These are phyloP conservation scores for Physella acuta DNA, from an alignment of 1,140 invertebrate species.

Conservation along the genomic window DNA sequence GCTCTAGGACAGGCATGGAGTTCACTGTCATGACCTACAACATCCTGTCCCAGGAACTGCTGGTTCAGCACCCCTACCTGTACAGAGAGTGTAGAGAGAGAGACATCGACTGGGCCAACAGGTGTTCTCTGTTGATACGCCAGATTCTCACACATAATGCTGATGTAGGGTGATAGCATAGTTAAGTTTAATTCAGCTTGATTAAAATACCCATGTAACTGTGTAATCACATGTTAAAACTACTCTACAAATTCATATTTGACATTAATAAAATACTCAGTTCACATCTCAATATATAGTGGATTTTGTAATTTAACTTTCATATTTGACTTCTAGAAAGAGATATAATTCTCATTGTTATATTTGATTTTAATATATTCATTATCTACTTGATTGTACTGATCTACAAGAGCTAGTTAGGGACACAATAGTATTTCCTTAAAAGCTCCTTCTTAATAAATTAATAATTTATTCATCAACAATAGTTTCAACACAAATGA, in stretches of 20 bases:
- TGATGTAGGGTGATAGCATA: constrained; percentile 68
- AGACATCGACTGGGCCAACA: constrained; percentile 71
- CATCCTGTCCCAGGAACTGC: constrained; percentile 79
- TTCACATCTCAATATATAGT: no score
- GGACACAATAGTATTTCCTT: no score
- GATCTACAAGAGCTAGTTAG: no score
- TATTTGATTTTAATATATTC: no score
- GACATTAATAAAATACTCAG: neutral
- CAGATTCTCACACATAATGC: constrained; percentile 73
- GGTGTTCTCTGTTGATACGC: constrained; percentile 69
- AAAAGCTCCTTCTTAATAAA: no score
- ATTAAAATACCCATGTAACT: neutral
- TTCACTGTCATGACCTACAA: constrained; percentile 70
- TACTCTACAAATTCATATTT: neutral
- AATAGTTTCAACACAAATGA: no score
- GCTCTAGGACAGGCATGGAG: constrained; percentile 25
- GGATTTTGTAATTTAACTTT: no score
- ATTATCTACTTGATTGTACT: no score
- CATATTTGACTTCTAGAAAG: no score
- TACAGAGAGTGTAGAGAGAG: constrained; percentile 69
- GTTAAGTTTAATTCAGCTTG: neutral
- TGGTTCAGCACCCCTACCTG: constrained; percentile 74
- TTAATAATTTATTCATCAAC: no score
- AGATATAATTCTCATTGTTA: no score
- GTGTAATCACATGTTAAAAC: neutral